phyloP scores from a whole-genome alignment of 2,113 vertebrate species.

The Nannospalax galili region DNA sequence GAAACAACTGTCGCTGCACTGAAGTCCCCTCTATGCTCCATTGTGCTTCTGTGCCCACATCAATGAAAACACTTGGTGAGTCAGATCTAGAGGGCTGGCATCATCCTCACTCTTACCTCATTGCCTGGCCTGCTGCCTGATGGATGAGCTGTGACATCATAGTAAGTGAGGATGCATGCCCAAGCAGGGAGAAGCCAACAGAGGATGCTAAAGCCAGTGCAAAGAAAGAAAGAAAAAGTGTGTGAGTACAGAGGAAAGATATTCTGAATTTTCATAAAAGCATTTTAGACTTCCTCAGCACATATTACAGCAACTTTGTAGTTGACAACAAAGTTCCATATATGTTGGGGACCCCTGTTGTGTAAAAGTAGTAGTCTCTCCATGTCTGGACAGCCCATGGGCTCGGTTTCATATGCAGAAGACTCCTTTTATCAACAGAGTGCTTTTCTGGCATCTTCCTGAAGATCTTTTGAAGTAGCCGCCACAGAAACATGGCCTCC shows the following conservation, averaged over 20 bases:
- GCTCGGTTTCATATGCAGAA: no score
- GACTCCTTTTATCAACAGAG: no score
- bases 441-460: no score
- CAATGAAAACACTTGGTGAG: slow-evolving; percentile 68
- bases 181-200: slow-evolving; percentile 47
- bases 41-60: slow-evolving; percentile 53
- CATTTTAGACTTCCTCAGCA: neutral
- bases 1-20: neutral
- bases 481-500: no score
- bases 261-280: neutral
- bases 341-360: no score
- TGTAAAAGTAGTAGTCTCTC: no score
- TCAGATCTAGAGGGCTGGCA: slow-evolving; percentile 67
- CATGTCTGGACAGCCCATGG: no score
- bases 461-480: no score
- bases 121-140: slow-evolving; percentile 56
- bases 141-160: slow-evolving; percentile 79
- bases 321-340: neutral
- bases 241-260: neutral
- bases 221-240: neutral
- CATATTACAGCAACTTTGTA: no score
- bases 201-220: neutral
- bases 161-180: slow-evolving; percentile 66
- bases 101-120: slow-evolving; percentile 73
- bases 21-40: slow-evolving; percentile 9